Conservation (phyloP, 2,113 vertebrate species). For the Platanista minor region DNA sequence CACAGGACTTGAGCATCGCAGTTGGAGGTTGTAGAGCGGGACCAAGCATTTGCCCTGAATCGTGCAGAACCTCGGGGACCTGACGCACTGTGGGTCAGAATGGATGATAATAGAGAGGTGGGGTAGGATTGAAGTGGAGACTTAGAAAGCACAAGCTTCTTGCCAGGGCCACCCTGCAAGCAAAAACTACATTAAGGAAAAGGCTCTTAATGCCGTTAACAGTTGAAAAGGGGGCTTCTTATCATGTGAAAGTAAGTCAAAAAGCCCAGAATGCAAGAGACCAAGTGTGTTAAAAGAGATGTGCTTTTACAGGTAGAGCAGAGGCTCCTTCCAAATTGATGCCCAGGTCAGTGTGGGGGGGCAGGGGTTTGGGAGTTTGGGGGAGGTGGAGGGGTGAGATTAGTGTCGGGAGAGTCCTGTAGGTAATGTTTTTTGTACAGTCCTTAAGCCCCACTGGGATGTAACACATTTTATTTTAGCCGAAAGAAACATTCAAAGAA, state of each 20-base stretch:
- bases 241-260: not conserved
- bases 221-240: not conserved
- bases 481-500: not conserved
- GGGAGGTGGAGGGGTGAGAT: not conserved
- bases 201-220: not conserved
- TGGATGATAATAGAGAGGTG: not conserved
- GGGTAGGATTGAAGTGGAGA: not conserved
- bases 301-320: not conserved
- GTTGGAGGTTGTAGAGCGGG: not conserved
- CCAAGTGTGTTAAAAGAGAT: not conserved
- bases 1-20: not conserved
- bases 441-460: not conserved
- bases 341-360: too few species aligned
- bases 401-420: not conserved
- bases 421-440: not conserved
- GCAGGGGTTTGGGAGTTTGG: too few species aligned
- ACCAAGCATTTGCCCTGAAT: not conserved
- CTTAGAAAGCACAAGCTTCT: not conserved
- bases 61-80: not conserved
- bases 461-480: not conserved
- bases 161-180: not conserved
- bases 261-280: not conserved
- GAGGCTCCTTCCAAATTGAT: not conserved
- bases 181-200: not conserved
- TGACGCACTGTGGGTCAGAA: not conserved